Conservation (phyloP, 1,140 invertebrate species). For the Zaprionus kolodkinae region DNA sequence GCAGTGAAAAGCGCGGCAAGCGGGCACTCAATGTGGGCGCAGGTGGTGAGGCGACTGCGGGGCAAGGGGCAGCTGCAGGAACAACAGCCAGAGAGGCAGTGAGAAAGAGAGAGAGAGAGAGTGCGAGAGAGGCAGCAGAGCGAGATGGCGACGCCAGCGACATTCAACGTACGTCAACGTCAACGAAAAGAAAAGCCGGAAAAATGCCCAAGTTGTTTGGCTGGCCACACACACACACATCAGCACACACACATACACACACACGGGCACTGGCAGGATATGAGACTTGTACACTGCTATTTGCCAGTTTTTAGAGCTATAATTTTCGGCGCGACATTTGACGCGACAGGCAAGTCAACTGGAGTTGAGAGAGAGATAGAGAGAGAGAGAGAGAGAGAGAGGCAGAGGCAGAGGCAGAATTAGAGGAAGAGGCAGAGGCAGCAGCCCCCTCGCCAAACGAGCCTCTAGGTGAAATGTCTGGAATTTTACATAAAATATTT, state of each 20-base stretch:
- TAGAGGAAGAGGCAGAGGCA: background rate
- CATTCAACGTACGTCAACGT: constrained; percentile 59
- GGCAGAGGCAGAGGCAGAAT: background rate
- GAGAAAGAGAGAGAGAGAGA: no score
- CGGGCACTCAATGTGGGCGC: constrained; percentile 14
- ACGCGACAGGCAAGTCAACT: constrained; percentile 59
- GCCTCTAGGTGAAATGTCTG: constrained; percentile 31
- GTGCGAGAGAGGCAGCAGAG: background rate
- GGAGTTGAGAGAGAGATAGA: background rate
- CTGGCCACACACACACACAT: constrained; percentile 55
- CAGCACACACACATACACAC: constrained; percentile 27
- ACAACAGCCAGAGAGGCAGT: constrained; percentile 17
- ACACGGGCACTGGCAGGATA: constrained; percentile 27
- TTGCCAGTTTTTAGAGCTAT: constrained; percentile 73
- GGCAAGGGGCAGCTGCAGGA: constrained; percentile 37
- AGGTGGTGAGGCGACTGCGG: constrained; percentile 46
- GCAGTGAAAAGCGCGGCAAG: constrained; percentile 49
- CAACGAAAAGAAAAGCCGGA: constrained; percentile 77
- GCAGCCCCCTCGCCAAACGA: background rate
- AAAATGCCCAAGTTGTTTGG: constrained; percentile 76
- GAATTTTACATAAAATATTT: constrained; percentile 51
- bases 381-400: background rate
- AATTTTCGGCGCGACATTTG: constrained; percentile 82
- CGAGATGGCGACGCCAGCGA: constrained; percentile 19
- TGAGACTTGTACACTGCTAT: constrained; percentile 54